A percentile compares a stretch with the other conserved stretches of the same genome.
Evolutionary conservation across 64 coral and sea anemone genomes (phyloP).

Genomic region (Cladopsammia gracilis): DNA sequence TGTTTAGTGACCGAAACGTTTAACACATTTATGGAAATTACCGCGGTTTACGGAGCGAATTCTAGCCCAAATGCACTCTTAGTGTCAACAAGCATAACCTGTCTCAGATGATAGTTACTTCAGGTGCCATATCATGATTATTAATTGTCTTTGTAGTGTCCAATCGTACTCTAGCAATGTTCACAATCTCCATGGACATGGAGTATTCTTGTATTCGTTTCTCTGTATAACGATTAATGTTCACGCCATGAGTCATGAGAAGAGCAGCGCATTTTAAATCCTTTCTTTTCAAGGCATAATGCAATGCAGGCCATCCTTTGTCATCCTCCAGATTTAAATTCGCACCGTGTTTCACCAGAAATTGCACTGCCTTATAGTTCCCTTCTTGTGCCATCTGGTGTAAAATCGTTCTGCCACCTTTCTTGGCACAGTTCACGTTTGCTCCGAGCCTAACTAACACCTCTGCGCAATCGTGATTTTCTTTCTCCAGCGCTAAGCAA

Average conservation of each 20-base stretch:
- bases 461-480: conserved; percentile 64
- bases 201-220: conserved; percentile 69
- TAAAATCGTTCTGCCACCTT: conserved; percentile 50
- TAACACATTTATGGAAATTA: no score
- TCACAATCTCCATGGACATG: conserved; percentile 60
- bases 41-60: no score
- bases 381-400: conserved; percentile 54
- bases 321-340: conserved; percentile 55
- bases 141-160: background rate
- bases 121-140: background rate
- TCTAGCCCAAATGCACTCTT: no score
- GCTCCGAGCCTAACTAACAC: conserved; percentile 43
- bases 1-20: no score
- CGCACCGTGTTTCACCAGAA: conserved; percentile 53
- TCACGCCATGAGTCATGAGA: conserved; percentile 41
- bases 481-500: conserved; percentile 58
- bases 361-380: conserved; percentile 48
- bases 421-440: conserved; percentile 38
- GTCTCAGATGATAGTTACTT: conserved; percentile 26
- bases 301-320: conserved; percentile 68
- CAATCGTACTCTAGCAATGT: conserved; percentile 37
- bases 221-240: conserved; percentile 56
- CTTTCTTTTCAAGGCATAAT: conserved; percentile 56
- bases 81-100: background rate
- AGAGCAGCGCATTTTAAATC: conserved; percentile 69